These are phyloP conservation scores for Diloba caeruleocephala DNA, from an alignment of 2,888 invertebrate genomes.

Conservation along the genomic window DNA sequence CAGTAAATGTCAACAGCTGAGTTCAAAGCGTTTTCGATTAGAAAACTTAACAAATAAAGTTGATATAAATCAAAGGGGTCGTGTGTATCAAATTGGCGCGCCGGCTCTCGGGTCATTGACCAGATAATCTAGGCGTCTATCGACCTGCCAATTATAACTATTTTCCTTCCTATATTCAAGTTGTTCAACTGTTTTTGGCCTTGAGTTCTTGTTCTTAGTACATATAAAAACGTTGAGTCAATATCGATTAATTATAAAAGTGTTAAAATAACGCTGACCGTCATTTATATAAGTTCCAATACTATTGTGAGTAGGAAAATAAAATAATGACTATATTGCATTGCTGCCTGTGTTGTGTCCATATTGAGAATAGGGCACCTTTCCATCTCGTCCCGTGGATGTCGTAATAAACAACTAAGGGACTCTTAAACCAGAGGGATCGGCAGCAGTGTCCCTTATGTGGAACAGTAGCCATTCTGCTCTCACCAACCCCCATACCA, in stretches of 20 bases:
- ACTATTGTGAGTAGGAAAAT: too few relatives aligned
- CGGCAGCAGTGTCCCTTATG: too few relatives aligned
- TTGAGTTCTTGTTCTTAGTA: constrained; percentile 30
- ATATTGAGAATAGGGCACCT: too few relatives aligned
- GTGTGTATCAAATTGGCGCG: constrained; percentile 48
- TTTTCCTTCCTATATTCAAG: constrained; percentile 41
- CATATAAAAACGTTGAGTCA: constrained; percentile 33
- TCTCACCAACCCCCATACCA: too few relatives aligned
- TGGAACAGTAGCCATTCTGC: too few relatives aligned
- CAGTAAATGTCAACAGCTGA: constrained; percentile 11
- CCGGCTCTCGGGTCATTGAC: constrained; percentile 47
- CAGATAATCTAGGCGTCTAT: constrained; percentile 53
- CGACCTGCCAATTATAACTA: constrained; percentile 45
- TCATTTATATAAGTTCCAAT: too few relatives aligned
- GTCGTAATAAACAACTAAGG: too few relatives aligned
- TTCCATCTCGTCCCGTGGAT: too few relatives aligned
- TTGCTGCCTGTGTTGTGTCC: too few relatives aligned
- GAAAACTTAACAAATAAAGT: constrained; percentile 40
- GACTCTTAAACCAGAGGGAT: too few relatives aligned
- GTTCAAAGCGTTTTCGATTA: constrained; percentile 43
- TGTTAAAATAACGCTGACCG: too few relatives aligned
- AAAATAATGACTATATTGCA: too few relatives aligned
- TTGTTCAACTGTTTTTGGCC: constrained; percentile 26
- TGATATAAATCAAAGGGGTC: constrained; percentile 22
- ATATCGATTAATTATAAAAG: constrained; percentile 36